These are phyloP conservation scores for Euwallacea fornicatus DNA, from an alignment of 1,140 invertebrate genomes.

Conservation along the genomic window DNA sequence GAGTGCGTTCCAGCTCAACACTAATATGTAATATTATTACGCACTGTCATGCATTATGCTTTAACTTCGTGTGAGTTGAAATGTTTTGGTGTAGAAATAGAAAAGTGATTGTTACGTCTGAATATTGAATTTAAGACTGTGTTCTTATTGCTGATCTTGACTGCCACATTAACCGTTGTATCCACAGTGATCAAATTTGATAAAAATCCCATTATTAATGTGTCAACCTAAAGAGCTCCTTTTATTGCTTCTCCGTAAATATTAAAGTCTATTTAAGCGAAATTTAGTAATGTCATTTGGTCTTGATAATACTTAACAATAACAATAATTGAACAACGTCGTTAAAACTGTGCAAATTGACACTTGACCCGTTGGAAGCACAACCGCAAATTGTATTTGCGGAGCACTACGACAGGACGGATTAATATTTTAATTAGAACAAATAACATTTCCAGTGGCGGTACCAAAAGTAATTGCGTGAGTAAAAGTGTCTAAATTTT, in stretches of 20 bases:
- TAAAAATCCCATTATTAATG: background rate
- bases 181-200: background rate
- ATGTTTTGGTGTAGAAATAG: no score
- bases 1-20: no score
- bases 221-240: background rate
- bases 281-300: constrained; percentile 16
- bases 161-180: background rate
- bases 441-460: constrained; percentile 33
- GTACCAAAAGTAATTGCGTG: background rate
- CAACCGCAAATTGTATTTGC: constrained; percentile 47
- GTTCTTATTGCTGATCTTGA: no score
- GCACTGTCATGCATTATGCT: no score
- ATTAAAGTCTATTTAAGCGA: background rate
- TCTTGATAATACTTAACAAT: constrained; percentile 23
- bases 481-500: no score
- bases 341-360: constrained; percentile 48
- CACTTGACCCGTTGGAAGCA: constrained; percentile 47
- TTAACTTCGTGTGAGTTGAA: no score
- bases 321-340: constrained; percentile 44
- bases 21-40: no score
- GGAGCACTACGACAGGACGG: constrained; percentile 34
- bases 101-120: no score
- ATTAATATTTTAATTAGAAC: constrained; percentile 46
- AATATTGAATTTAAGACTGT: no score
- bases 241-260: constrained; percentile 4